Evolutionary conservation across 2,113 vertebrate species (phyloP).

Genomic region (Corydoras sp.): DNA sequence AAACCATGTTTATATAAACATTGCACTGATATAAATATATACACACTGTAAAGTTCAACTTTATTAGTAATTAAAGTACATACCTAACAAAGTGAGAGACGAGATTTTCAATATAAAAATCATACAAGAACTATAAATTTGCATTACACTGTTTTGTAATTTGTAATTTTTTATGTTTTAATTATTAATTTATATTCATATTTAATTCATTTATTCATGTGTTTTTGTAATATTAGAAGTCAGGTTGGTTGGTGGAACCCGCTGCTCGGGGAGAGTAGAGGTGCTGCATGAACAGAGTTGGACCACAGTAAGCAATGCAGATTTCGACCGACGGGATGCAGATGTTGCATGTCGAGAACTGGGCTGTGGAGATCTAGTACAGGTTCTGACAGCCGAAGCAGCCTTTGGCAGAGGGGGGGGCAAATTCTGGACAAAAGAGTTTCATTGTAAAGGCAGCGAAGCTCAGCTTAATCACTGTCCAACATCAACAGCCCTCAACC

Average conservation of each 20-base stretch:
- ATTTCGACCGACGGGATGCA: conserved; percentile 12
- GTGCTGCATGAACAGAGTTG: not conserved
- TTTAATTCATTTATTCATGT: too few species aligned
- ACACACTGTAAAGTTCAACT: too few species aligned
- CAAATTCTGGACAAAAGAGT: conserved; percentile 16
- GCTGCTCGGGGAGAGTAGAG: conserved; percentile 20
- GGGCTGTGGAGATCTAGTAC: conserved; percentile 32
- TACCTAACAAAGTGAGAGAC: too few species aligned
- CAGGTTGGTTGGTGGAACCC: conserved; percentile 11
- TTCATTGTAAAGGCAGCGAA: conserved; percentile 34
- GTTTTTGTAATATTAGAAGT: not conserved
- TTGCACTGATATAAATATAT: too few species aligned
- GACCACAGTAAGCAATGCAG: not conserved
- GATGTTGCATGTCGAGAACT: conserved; percentile 28
- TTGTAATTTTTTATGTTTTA: too few species aligned
- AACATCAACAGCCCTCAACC: not conserved
- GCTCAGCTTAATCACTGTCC: conserved; percentile 19
- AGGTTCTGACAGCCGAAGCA: conserved; percentile 6
- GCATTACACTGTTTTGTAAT: too few species aligned
- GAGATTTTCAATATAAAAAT: too few species aligned
- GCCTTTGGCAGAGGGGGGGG: conserved; percentile 9
- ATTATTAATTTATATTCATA: too few species aligned
- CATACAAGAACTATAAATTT: too few species aligned
- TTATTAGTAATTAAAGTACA: too few species aligned
- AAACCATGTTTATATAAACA: too few species aligned